phyloP scores from a whole-genome alignment of 2,888 invertebrate genomes.

The Hypselothyrea guttata region DNA sequence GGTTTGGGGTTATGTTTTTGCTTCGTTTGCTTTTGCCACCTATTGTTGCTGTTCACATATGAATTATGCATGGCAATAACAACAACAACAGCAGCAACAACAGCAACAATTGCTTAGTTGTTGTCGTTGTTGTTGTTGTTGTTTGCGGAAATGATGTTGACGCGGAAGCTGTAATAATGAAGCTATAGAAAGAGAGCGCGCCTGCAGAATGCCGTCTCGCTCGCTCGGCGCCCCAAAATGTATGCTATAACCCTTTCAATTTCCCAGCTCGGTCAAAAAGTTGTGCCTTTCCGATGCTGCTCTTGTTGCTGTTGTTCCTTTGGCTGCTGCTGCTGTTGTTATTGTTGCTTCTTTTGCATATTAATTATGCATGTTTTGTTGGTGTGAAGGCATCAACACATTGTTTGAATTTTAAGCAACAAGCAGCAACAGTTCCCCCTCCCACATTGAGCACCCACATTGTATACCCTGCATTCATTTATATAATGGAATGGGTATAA shows the following conservation, averaged over 20 bases:
- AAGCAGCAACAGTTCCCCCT: conserved; percentile 37
- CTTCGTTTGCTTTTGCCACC: conserved; percentile 64
- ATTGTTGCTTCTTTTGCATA: conserved; percentile 67
- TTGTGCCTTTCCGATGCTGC: conserved; percentile 46
- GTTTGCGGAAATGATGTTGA: conserved; percentile 78
- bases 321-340: conserved; percentile 42
- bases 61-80: conserved; percentile 74
- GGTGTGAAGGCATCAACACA: conserved; percentile 80
- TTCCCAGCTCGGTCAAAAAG: conserved; percentile 66
- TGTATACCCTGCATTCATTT: conserved; percentile 5
- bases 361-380: conserved; percentile 76
- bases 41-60: conserved; percentile 74
- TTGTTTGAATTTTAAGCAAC: conserved; percentile 77
- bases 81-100: conserved; percentile 48
- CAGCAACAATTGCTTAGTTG: conserved; percentile 8
- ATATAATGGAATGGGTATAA: too few species aligned
- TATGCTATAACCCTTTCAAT: conserved; percentile 70
- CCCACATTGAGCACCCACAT: background rate
- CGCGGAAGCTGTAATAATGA: conserved; percentile 80
- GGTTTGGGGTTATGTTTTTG: conserved; percentile 69
- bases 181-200: conserved; percentile 61
- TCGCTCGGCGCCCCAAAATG: conserved; percentile 38
- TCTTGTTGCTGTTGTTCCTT: conserved; percentile 13
- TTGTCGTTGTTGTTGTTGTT: conserved; percentile 28
- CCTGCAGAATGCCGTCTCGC: conserved; percentile 34